Conservation (phyloP, 2,113 vertebrate genomes). For the Lucifuga dentata region DNA sequence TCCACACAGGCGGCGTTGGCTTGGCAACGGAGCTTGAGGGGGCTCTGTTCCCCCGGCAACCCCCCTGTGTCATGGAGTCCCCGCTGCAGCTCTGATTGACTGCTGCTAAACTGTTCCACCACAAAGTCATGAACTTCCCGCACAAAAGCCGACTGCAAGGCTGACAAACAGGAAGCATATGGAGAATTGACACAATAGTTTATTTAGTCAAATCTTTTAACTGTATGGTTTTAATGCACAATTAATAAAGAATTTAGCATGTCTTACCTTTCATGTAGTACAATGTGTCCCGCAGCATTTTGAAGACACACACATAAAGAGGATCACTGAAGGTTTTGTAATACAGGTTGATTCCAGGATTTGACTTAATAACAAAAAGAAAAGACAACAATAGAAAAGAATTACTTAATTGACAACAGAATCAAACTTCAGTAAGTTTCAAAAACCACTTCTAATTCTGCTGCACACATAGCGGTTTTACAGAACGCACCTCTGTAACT, state of each 20-base stretch:
- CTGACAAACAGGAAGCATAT: slow-evolving; percentile 66
- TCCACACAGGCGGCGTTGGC: slow-evolving; percentile 97
- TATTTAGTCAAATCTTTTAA: neutral
- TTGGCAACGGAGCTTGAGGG: slow-evolving; percentile 94
- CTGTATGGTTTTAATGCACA: neutral
- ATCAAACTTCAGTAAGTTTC: neutral
- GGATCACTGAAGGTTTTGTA: slow-evolving; percentile 94
- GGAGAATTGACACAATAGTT: neutral
- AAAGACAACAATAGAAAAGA: slow-evolving; percentile 28
- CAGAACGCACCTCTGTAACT: slow-evolving; percentile 84
- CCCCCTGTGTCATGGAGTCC: slow-evolving; percentile 91
- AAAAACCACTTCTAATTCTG: neutral
- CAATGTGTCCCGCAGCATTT: slow-evolving; percentile 96
- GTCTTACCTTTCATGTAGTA: slow-evolving; percentile 93
- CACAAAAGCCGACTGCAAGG: slow-evolving; percentile 89
- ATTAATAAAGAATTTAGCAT: neutral
- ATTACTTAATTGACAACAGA: slow-evolving; percentile 16
- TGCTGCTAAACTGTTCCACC: slow-evolving; percentile 96
- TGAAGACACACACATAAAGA: slow-evolving; percentile 95
- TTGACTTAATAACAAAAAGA: slow-evolving; percentile 78
- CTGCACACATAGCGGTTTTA: neutral
- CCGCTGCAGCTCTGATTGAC: slow-evolving; percentile 94
- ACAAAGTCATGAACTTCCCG: slow-evolving; percentile 97
- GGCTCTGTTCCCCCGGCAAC: slow-evolving; percentile 88
- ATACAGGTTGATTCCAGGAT: slow-evolving; percentile 83